Evolutionary conservation across 2,113 vertebrate genomes (phyloP), one percentile per base, ranked within the genome.

Genomic region (Melanerpes aurifrons): DNA sequence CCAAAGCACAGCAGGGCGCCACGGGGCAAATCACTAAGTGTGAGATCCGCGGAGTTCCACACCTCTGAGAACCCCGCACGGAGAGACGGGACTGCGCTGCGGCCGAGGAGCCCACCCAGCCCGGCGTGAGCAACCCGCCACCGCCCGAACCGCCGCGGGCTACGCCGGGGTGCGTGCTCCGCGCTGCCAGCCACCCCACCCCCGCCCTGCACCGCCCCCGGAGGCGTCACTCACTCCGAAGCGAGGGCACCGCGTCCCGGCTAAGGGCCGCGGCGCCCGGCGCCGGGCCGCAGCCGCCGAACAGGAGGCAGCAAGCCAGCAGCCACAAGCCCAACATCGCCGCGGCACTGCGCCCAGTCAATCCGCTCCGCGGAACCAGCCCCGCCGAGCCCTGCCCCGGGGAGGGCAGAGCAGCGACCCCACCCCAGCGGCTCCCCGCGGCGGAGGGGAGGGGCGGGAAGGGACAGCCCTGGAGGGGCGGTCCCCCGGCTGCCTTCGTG

Each of bases 41-140:
- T 10, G 28, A 50, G 13, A 43, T 11, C 50, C 31, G 9, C 2
- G 22, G 21, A 35, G 45, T 21, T 4, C 66, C 35, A 9, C 43
- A 3, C 8, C 8, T 28, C 82, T 11, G 69, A 40, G 2, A 53
- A 74, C 4, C 22, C 76, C 43, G 24, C 24, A 6, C 13, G 15
- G 24, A 25, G 5, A 28, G 9, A 8, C 63, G 9, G n/a, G 15
- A n/a, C 70, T 10, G 28, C 20, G 40, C 13, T 5, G 20, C 28
- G 58, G 11, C 14, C 2, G 7, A 15, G 20, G 2, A 28, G 31
- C 14, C 29, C 10, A 7, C 68, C 28, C 54, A 19, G 31, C 68
- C 20, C 57, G 2, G 50, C 15, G 9, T 31, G 35, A 89, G 45
- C 97, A 26, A 72, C 97, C 28, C 81, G 97, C 96, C 86, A 97